Conservation (phyloP, 1,140 invertebrate genomes). For the Bradynema listronoti region DNA sequence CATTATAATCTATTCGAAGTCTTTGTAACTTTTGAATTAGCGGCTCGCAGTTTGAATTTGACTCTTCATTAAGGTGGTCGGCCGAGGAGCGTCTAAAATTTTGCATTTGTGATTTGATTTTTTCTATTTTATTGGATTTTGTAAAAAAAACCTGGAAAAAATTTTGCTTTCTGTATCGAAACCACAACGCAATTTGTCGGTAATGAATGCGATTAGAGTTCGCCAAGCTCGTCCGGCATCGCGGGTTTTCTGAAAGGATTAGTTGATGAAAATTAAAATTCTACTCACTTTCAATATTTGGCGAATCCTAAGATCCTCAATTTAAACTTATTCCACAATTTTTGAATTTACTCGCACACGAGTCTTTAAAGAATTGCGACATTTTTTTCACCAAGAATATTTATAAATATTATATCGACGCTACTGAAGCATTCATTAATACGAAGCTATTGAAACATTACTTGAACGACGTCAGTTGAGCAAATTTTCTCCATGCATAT, state of each 20-base stretch:
- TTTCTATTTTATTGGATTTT: conserved; percentile 6
- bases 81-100: conserved; percentile 8
- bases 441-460: too few relatives aligned
- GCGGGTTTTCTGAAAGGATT: conserved; percentile 30
- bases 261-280: not conserved
- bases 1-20: conserved; percentile 30
- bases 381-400: too few relatives aligned
- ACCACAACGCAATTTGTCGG: conserved; percentile 35
- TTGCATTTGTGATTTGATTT: not conserved
- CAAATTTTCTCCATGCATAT: conserved; percentile 55
- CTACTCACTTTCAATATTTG: not conserved
- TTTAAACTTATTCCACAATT: not conserved
- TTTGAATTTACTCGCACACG: not conserved
- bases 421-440: too few relatives aligned
- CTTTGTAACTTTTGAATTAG: conserved; percentile 20
- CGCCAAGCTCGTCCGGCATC: conserved; percentile 43
- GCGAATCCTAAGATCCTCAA: not conserved
- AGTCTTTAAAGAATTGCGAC: too few relatives aligned
- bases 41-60: conserved; percentile 9
- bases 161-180: conserved; percentile 43
- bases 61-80: conserved; percentile 1
- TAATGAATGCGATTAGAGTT: conserved; percentile 42
- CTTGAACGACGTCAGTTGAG: conserved; percentile 44
- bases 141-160: conserved; percentile 33
- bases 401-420: too few relatives aligned